Conservation (phyloP, 2,113 vertebrate species). For the Oryzias woworae region DNA sequence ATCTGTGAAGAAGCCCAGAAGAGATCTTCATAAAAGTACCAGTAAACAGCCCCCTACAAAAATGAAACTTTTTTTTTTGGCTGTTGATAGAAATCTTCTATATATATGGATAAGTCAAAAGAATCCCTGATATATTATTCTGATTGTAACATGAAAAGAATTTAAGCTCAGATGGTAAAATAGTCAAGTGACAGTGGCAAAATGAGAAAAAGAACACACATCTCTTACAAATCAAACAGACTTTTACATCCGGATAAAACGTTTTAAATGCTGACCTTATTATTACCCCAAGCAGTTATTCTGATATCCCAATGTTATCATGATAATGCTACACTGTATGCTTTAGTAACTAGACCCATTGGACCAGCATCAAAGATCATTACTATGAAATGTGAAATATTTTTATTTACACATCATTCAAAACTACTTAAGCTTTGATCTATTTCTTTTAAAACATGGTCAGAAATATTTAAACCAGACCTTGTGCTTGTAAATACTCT, state of each 20-base stretch:
- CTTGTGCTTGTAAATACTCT: too few relatives aligned
- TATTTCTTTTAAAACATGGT: conserved; percentile 6
- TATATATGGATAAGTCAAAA: conserved; percentile 35
- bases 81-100: conserved; percentile 50
- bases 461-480: too few relatives aligned
- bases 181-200: too few relatives aligned
- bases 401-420: conserved; percentile 12
- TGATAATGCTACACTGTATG: too few relatives aligned
- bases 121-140: conserved; percentile 18
- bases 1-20: conserved; percentile 57
- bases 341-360: too few relatives aligned
- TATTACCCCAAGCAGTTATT: too few relatives aligned
- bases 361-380: too few relatives aligned
- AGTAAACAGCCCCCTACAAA: conserved; percentile 57
- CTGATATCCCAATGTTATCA: too few relatives aligned
- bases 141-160: conserved; percentile 7
- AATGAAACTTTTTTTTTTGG: conserved; percentile 54
- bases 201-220: too few relatives aligned
- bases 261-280: too few relatives aligned
- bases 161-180: background rate
- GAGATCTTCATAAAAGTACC: conserved; percentile 60
- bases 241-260: too few relatives aligned
- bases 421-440: conserved; percentile 1
- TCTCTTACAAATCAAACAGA: too few relatives aligned
- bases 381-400: background rate